Evolutionary conservation across 2,888 invertebrate species (phyloP).

Genomic region (Alsophila aescularia): DNA sequence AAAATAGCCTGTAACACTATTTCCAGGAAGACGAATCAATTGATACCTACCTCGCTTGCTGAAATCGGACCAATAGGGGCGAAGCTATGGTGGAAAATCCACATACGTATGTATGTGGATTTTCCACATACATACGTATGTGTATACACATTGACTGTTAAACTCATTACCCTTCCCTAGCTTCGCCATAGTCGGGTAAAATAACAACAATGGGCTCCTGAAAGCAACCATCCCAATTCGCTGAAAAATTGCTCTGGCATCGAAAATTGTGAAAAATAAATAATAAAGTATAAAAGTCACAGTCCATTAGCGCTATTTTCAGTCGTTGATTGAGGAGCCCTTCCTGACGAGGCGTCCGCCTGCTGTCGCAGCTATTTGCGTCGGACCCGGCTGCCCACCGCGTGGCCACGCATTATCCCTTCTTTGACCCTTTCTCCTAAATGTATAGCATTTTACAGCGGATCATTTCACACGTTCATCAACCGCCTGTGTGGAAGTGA

Average conservation of each 20-base stretch:
- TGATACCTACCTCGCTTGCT: too few relatives aligned
- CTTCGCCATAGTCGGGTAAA: too few relatives aligned
- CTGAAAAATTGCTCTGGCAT: neutral
- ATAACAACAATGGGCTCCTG: neutral
- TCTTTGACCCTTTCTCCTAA: constrained; percentile 58
- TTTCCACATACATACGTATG: too few relatives aligned
- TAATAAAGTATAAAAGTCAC: constrained; percentile 28
- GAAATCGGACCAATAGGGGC: too few relatives aligned
- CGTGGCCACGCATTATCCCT: constrained; percentile 65
- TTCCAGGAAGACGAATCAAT: too few relatives aligned
- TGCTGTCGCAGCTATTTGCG: constrained; percentile 60
- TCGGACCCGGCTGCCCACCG: constrained; percentile 48
- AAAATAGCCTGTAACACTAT: too few relatives aligned
- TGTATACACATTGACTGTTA: too few relatives aligned
- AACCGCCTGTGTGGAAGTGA: constrained; percentile 39
- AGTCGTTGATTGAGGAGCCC: constrained; percentile 45
- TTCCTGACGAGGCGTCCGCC: constrained; percentile 53
- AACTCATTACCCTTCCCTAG: too few relatives aligned
- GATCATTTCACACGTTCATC: constrained; percentile 56
- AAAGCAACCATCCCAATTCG: neutral
- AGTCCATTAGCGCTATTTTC: constrained; percentile 45
- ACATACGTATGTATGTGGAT: too few relatives aligned
- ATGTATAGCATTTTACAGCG: constrained; percentile 54
- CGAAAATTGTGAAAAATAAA: constrained; percentile 7
- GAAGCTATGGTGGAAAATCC: too few relatives aligned